A percentile compares a stretch with the other conserved stretches of the same genome.
Conservation (phyloP, 2,113 vertebrate species). For the Catharus bicknelli region DNA sequence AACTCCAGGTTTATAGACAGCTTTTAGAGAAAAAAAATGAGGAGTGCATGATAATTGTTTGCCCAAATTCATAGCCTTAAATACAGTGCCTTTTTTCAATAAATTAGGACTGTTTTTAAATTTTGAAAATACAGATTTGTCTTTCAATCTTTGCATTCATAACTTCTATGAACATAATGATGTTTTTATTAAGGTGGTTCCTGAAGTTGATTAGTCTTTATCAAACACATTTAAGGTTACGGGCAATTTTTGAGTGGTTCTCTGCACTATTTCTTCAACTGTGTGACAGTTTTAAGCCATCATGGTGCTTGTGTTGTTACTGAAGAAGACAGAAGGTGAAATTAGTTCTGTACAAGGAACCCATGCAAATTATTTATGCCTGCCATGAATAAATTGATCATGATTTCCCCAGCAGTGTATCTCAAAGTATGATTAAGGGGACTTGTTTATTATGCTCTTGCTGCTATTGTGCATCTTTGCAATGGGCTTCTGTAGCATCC, state of each 20-base stretch:
- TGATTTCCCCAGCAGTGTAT: neutral
- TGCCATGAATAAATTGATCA: neutral
- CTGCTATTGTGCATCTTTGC: neutral
- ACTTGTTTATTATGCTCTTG: neutral
- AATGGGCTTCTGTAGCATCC: neutral
- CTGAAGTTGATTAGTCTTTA: neutral
- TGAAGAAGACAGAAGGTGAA: neutral
- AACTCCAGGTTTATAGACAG: neutral
- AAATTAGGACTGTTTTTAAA: neutral
- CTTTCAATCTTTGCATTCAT: neutral
- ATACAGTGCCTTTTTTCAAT: neutral
- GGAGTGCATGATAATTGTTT: neutral
- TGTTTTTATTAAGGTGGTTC: neutral
- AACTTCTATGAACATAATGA: neutral
- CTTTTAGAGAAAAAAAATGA: neutral
- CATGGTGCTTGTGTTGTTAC: accelerated
- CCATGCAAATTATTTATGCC: neutral
- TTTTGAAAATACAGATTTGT: neutral
- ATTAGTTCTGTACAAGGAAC: neutral
- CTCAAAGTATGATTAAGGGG: neutral
- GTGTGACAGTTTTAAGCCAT: neutral
- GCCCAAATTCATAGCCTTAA: neutral
- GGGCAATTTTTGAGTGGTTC: neutral
- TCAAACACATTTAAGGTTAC: neutral
- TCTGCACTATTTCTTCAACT: neutral